Conservation (phyloP, 2,888 invertebrate species). For the Drosophila cracens region DNA sequence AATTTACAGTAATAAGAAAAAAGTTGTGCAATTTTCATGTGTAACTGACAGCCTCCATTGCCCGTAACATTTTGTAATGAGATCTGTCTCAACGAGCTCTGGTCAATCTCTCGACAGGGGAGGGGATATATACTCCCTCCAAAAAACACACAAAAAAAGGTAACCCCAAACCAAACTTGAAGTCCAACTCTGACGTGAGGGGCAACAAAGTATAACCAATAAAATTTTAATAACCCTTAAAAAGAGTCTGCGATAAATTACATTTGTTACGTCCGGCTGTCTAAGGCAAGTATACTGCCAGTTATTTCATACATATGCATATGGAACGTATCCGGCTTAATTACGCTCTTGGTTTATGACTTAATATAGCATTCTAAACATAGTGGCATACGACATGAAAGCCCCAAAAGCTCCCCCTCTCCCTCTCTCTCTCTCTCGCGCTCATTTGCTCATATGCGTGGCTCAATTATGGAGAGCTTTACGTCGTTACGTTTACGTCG, state of each 20-base stretch:
- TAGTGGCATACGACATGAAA: constrained; percentile 19
- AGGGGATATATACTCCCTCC: background rate
- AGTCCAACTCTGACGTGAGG: constrained; percentile 48
- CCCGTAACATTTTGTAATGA: constrained; percentile 67
- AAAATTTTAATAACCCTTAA: constrained; percentile 60
- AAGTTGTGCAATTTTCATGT: constrained; percentile 81
- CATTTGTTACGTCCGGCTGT: constrained; percentile 35
- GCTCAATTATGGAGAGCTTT: constrained; percentile 75
- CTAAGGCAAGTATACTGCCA: constrained; percentile 1
- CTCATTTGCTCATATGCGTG: constrained; percentile 46
- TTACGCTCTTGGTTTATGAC: constrained; percentile 81
- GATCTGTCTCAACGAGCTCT: constrained; percentile 38
- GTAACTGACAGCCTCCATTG: constrained; percentile 72
- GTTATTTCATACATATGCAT: constrained; percentile 1
- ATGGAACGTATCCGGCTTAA: constrained; percentile 59
- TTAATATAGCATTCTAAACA: constrained; percentile 63
- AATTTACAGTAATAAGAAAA: constrained; percentile 77
- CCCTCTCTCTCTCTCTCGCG: background rate
- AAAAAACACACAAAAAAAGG: constrained; percentile 27
- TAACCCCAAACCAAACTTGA: constrained; percentile 22
- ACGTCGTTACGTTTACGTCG: constrained; percentile 53
- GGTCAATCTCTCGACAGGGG: constrained; percentile 25
- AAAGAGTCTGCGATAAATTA: constrained; percentile 51
- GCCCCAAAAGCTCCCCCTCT: constrained; percentile 16
- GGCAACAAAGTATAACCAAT: constrained; percentile 74